These are phyloP conservation scores for Botia kubotai DNA, from an alignment of 2,797 vertebrate species.

Conservation along the genomic window DNA sequence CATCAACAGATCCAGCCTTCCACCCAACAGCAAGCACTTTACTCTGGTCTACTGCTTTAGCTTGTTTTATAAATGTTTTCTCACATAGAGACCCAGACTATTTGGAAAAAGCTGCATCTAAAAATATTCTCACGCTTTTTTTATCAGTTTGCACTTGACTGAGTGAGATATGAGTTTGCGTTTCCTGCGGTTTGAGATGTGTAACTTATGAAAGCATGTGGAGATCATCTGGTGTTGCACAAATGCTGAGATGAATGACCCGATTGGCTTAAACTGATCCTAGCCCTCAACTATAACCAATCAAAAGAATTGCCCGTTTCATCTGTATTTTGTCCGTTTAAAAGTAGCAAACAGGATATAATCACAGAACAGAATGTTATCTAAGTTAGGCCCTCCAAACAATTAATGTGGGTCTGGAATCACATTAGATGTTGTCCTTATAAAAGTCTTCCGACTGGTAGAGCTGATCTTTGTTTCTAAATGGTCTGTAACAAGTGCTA, in stretches of 20 bases:
- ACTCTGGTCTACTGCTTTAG: background rate
- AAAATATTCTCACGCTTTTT: background rate
- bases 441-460: background rate
- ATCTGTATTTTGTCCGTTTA: no score
- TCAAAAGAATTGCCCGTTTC: background rate
- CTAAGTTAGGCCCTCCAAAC: no score
- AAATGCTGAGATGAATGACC: background rate
- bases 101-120: background rate
- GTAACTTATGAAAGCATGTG: background rate
- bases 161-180: background rate
- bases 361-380: no score
- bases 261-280: background rate
- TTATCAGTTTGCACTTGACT: slow-evolving; percentile 12
- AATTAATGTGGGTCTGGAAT: no score
- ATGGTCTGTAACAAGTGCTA: background rate
- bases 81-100: background rate
- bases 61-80: slow-evolving; percentile 8
- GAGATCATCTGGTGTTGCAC: background rate
- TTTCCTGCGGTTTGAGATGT: background rate
- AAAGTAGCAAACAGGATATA: no score
- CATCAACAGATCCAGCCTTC: background rate
- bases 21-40: no score
- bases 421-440: background rate
- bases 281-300: background rate
- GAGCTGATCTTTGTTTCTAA: background rate